A percentile compares a stretch with the other conserved stretches of the same genome.
phyloP scores from a whole-genome alignment of 2,797 vertebrate genomes.

The Cryptoprocta ferox region DNA sequence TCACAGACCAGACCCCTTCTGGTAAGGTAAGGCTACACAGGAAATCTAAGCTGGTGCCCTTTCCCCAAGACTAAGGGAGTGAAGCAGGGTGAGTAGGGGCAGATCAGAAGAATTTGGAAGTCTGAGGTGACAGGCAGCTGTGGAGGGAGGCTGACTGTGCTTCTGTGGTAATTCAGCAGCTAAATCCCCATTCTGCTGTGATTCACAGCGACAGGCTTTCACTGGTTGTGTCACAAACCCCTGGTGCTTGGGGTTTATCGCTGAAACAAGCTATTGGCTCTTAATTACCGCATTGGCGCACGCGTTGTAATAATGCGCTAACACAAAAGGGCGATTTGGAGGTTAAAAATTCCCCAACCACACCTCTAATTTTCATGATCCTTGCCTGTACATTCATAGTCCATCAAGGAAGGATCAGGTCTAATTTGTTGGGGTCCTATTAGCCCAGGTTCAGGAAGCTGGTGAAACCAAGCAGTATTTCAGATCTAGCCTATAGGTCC shows the following conservation, averaged over 20 bases:
- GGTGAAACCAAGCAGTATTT: background rate
- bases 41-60: background rate
- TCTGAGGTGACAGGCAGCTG: background rate
- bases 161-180: constrained; percentile 36
- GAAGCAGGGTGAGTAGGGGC: background rate
- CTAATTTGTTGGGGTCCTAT: background rate
- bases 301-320: background rate
- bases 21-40: background rate
- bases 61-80: constrained; percentile 34
- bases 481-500: background rate
- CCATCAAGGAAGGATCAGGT: constrained; percentile 42
- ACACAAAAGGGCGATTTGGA: constrained; percentile 6
- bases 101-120: background rate
- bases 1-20: background rate
- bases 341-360: constrained; percentile 60
- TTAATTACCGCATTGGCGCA: constrained; percentile 61
- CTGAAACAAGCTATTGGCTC: constrained; percentile 49
- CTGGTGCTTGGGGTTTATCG: background rate
- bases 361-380: background rate
- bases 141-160: background rate
- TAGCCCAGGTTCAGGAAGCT: background rate
- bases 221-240: constrained; percentile 46
- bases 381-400: constrained; percentile 26
- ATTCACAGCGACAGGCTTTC: constrained; percentile 14
- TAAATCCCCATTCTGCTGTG: constrained; percentile 54